Evolutionary conservation across 1,140 invertebrate species (phyloP).

Genomic region (Cherax quadricarinatus): DNA sequence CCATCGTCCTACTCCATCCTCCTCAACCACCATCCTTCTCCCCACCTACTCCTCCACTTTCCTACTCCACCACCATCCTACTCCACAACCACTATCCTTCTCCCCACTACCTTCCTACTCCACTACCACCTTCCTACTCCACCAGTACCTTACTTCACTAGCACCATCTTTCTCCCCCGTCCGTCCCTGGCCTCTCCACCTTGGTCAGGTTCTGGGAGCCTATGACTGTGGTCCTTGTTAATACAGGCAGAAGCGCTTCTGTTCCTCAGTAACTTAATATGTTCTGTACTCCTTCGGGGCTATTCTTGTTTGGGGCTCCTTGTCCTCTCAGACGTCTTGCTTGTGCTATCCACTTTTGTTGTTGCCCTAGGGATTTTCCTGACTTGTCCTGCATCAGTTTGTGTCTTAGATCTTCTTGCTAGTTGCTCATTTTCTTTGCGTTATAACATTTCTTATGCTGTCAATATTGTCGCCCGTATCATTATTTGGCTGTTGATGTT

Average conservation of each 20-base stretch:
- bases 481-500: too few species aligned
- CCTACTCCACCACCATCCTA: too few species aligned
- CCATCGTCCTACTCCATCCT: too few species aligned
- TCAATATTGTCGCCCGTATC: too few species aligned
- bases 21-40: too few species aligned
- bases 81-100: too few species aligned
- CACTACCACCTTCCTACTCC: neutral
- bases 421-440: neutral
- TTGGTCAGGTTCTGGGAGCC: neutral
- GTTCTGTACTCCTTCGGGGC: neutral
- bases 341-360: neutral
- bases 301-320: neutral
- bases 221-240: conserved; percentile 30
- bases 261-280: neutral
- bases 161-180: neutral
- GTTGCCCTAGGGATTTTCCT: neutral
- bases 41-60: too few species aligned
- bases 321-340: too few species aligned
- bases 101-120: too few species aligned
- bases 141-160: neutral
- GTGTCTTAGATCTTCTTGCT: neutral
- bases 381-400: neutral
- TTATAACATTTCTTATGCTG: neutral
- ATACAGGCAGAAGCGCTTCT: conserved; percentile 13
- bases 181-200: neutral